A percentile compares a stretch with the other conserved stretches of the same genome.
These are phyloP conservation scores for Plecotus auritus DNA, from an alignment of 2,113 vertebrate genomes.

Conservation along the genomic window DNA sequence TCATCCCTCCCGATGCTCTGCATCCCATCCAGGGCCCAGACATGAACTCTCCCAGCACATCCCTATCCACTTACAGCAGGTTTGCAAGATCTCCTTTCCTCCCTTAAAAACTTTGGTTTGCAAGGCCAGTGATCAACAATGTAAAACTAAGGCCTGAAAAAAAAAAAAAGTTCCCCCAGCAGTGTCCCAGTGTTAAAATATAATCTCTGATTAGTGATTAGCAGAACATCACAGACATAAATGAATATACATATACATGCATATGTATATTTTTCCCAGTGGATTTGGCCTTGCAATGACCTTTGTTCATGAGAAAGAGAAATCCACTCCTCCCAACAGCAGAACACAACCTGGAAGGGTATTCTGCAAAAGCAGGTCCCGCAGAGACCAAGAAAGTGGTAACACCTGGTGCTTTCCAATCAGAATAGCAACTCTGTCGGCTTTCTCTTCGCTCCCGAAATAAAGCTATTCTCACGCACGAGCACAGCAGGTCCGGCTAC, in stretches of 20 bases:
- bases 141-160: neutral
- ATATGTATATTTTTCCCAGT: neutral
- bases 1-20: neutral
- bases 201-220: slow-evolving; percentile 23
- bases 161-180: neutral
- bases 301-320: slow-evolving; percentile 1
- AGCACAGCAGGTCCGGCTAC: neutral
- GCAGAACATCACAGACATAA: neutral
- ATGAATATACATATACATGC: neutral
- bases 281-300: neutral
- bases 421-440: neutral
- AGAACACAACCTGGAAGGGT: neutral
- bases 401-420: neutral
- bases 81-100: neutral
- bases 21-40: neutral
- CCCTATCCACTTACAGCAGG: neutral
- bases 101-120: neutral
- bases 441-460: slow-evolving; percentile 36
- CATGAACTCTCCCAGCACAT: neutral
- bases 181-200: neutral
- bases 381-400: neutral
- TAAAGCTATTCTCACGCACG: slow-evolving; percentile 60
- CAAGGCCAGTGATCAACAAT: slow-evolving; percentile 16
- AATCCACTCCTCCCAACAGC: neutral
- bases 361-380: neutral